A percentile compares a stretch with the other conserved stretches of the same genome.
phyloP scores from a whole-genome alignment of 2,888 invertebrate species.

The Ophion ellenae region DNA sequence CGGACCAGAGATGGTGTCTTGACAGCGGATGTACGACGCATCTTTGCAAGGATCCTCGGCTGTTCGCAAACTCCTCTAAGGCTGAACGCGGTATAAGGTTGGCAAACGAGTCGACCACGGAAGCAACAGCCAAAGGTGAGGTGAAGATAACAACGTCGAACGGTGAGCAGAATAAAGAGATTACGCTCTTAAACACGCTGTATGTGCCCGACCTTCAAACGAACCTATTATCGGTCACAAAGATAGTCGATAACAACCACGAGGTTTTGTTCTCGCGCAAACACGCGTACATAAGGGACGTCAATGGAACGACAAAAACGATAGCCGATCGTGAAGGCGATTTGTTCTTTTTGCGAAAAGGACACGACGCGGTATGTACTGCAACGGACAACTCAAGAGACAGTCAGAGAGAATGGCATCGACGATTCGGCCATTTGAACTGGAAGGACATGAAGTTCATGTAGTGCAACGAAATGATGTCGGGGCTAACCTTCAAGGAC shows the following conservation, averaged over 20 bases:
- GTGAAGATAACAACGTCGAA: constrained; percentile 30
- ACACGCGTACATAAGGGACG: background rate
- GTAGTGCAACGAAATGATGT: constrained; percentile 32
- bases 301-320: background rate
- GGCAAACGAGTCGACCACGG: constrained; percentile 44
- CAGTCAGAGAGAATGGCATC: too few species aligned
- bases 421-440: background rate
- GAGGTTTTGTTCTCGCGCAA: constrained; percentile 17
- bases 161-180: background rate
- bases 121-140: constrained; percentile 48
- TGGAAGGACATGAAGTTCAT: constrained; percentile 30
- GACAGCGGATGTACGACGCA: too few species aligned
- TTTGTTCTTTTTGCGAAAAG: too few species aligned
- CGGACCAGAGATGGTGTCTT: background rate
- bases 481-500: constrained; percentile 28
- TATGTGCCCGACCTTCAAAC: constrained; percentile 56
- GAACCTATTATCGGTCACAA: constrained; percentile 57
- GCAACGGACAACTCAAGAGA: too few species aligned
- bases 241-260: constrained; percentile 26
- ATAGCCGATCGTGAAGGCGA: background rate
- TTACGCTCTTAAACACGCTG: constrained; percentile 2
- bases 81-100: background rate
- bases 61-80: background rate
- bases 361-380: too few species aligned
- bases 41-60: constrained; percentile 14